These are phyloP conservation scores for Drosophila suzukii DNA, from an alignment of 1,140 invertebrate genomes.

Conservation along the genomic window DNA sequence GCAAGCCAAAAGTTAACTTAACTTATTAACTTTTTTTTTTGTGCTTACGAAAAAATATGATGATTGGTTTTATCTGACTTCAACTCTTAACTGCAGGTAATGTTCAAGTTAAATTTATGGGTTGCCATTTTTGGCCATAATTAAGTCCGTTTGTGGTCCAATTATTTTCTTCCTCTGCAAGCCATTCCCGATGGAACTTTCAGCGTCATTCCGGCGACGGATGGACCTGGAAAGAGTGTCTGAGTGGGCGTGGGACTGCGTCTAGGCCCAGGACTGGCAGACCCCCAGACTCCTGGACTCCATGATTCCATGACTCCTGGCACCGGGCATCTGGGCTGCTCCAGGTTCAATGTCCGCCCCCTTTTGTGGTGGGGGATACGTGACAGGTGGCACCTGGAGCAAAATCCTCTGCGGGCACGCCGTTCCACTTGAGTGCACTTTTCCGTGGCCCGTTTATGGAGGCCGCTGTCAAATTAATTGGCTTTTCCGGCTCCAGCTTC, in stretches of 20 bases:
- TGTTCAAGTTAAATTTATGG: too few species aligned
- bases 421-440: conserved; percentile 64
- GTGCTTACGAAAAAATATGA: too few species aligned
- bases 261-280: conserved; percentile 7
- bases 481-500: conserved; percentile 60
- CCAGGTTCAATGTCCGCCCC: conserved; percentile 29
- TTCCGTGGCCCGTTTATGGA: conserved; percentile 56
- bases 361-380: conserved; percentile 21
- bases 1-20: too few species aligned
- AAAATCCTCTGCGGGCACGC: conserved; percentile 19
- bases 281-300: not conserved
- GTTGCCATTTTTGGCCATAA: too few species aligned
- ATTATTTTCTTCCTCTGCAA: conserved; percentile 15
- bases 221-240: conserved; percentile 24
- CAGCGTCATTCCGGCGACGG: conserved; percentile 24
- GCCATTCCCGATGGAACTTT: conserved; percentile 28
- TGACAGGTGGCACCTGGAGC: conserved; percentile 22
- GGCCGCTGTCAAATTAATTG: conserved; percentile 78
- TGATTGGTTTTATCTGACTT: too few species aligned
- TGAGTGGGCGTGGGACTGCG: conserved; percentile 29
- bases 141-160: not conserved
- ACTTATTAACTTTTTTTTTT: too few species aligned
- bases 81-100: too few species aligned
- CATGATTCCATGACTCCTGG: conserved; percentile 2
- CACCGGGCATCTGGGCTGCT: not conserved